Percentiles rank a stretch among this genome's conserved stretches.
Conservation (phyloP, 2,888 invertebrate species). For the Ceramica pisi region DNA sequence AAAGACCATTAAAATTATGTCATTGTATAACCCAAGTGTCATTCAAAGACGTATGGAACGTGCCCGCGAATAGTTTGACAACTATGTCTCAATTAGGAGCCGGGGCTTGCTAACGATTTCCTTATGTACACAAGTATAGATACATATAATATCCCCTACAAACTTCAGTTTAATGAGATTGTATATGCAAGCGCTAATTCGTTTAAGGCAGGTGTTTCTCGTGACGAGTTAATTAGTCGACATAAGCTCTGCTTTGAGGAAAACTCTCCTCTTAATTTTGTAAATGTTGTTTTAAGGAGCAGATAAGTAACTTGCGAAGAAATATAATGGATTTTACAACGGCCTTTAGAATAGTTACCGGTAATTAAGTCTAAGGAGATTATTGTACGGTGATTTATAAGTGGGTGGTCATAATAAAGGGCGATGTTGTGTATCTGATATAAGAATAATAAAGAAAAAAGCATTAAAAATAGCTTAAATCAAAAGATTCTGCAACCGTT, state of each 20-base stretch:
- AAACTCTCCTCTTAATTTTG: conserved; percentile 47
- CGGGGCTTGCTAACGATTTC: conserved; percentile 47
- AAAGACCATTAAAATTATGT: conserved; percentile 60
- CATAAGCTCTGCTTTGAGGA: conserved; percentile 43
- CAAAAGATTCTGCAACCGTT: too few relatives aligned
- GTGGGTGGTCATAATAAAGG: background rate
- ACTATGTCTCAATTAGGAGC: conserved; percentile 58
- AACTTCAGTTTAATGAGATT: conserved; percentile 17
- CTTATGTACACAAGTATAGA: conserved; percentile 21
- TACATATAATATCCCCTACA: background rate
- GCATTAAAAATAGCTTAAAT: too few relatives aligned
- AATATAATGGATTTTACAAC: conserved; percentile 32
- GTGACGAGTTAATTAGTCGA: conserved; percentile 51
- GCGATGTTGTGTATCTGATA: too few relatives aligned
- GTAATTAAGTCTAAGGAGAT: background rate
- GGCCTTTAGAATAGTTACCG: background rate
- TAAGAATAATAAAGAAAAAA: too few relatives aligned
- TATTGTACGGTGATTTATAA: background rate
- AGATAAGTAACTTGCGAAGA: conserved; percentile 27
- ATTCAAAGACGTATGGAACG: conserved; percentile 56
- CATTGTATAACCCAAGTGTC: conserved; percentile 54
- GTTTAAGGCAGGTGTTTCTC: conserved; percentile 50
- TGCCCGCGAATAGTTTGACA: conserved; percentile 60
- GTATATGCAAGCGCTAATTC: conserved; percentile 36
- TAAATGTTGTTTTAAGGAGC: conserved; percentile 42